Evolutionary conservation across 2,888 invertebrate genomes (phyloP).

Genomic region (Meliscaeva auricollis): DNA sequence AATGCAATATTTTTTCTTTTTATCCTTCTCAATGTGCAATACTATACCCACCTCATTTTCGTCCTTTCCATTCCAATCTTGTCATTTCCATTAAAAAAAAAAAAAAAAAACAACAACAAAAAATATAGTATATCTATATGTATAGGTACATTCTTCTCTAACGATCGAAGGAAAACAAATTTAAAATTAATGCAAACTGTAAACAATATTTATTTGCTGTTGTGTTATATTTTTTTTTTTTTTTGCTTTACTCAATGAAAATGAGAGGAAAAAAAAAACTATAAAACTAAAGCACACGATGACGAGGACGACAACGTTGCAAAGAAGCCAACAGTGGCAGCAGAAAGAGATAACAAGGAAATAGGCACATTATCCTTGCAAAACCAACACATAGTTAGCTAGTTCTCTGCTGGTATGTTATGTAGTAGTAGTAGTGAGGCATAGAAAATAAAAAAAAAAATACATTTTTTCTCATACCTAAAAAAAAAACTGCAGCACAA

Average conservation of each 20-base stretch:
- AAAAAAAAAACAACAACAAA: slow-evolving; percentile 14
- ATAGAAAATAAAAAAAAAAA: slow-evolving; percentile 2
- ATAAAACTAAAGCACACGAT: slow-evolving; percentile 18
- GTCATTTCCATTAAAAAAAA: slow-evolving; percentile 26
- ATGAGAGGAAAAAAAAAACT: slow-evolving; percentile 3
- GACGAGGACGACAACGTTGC: slow-evolving; percentile 27
- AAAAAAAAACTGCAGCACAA: slow-evolving; percentile 65
- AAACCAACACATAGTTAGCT: slow-evolving; percentile 30
- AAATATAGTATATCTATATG: neutral
- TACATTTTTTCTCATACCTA: neutral
- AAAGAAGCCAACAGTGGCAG: slow-evolving; percentile 23
- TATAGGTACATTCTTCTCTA: slow-evolving; percentile 17
- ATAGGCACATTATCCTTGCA: slow-evolving; percentile 73
- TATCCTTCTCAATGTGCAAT: slow-evolving; percentile 2
- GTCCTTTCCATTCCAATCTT: slow-evolving; percentile 33
- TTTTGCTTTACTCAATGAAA: slow-evolving; percentile 13
- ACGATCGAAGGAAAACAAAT: slow-evolving; percentile 67
- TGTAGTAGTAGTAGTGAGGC: slow-evolving; percentile 19
- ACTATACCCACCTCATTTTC: slow-evolving; percentile 8
- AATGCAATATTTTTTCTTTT: slow-evolving; percentile 19
- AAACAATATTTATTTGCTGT: slow-evolving; percentile 70
- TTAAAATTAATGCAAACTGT: slow-evolving; percentile 68
- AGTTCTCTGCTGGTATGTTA: neutral
- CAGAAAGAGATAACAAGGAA: slow-evolving; percentile 68
- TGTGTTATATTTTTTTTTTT: slow-evolving; percentile 27